Evolutionary conservation across 1,140 invertebrate species (phyloP).

Genomic region (Zaprionus taronus): DNA sequence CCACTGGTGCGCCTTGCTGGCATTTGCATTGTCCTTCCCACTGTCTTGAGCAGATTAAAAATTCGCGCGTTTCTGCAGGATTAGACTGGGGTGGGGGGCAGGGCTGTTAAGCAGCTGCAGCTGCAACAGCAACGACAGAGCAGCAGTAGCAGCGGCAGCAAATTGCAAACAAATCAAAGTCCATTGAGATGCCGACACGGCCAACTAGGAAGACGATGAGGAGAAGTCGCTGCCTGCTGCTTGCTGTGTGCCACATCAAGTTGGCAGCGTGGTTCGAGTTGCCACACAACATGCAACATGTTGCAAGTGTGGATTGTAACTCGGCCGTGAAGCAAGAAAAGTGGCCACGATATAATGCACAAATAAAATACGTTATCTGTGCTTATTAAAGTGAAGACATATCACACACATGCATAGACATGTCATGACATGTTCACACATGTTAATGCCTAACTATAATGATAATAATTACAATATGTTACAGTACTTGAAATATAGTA

Average conservation of each 20-base stretch:
- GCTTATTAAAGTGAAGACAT: no score
- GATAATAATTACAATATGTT: no score
- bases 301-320: conserved; percentile 26
- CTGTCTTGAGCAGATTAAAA: conserved; percentile 41
- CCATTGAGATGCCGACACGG: conserved; percentile 41
- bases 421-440: no score
- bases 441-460: no score
- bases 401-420: no score
- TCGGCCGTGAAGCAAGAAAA: no score
- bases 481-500: no score
- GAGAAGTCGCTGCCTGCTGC: background rate
- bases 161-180: conserved; percentile 48
- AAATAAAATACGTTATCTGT: no score
- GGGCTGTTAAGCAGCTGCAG: background rate
- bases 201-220: conserved; percentile 3
- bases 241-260: background rate
- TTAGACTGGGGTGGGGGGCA: background rate
- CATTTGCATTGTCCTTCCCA: background rate
- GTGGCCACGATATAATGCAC: no score
- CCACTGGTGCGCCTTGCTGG: background rate
- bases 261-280: conserved; percentile 10
- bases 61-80: conserved; percentile 16
- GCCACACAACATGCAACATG: conserved; percentile 40
- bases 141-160: conserved; percentile 2
- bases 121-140: conserved; percentile 6